phyloP scores from a whole-genome alignment of 1,140 invertebrate species.

The Drosophila neocordata region DNA sequence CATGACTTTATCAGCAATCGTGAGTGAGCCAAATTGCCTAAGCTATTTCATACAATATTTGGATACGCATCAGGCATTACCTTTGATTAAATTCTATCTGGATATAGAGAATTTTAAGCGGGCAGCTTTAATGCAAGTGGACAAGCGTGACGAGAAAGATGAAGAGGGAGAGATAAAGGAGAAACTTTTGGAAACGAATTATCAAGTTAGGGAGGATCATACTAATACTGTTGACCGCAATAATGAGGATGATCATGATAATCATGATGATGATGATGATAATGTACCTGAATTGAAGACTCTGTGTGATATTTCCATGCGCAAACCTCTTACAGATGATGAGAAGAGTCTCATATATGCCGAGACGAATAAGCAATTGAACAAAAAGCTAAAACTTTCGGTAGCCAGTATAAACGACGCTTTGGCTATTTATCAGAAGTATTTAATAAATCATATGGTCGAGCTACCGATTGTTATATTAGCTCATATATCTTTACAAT shows the following conservation, averaged over 20 bases:
- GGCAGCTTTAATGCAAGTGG: constrained; percentile 46
- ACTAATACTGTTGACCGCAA: too few relatives aligned
- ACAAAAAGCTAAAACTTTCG: constrained; percentile 39
- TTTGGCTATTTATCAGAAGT: constrained; percentile 84
- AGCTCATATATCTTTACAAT: constrained; percentile 82
- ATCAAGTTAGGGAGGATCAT: not conserved
- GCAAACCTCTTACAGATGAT: constrained; percentile 79
- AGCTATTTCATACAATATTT: constrained; percentile 90
- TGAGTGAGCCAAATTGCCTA: constrained; percentile 88
- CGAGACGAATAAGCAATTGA: constrained; percentile 74
- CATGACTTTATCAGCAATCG: constrained; percentile 86
- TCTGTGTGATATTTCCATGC: constrained; percentile 77
- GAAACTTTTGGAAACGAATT: constrained; percentile 6
- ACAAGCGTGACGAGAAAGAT: constrained; percentile 2
- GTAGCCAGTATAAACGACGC: constrained; percentile 82
- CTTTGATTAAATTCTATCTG: constrained; percentile 88
- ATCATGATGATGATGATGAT: constrained; percentile 38
- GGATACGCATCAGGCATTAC: constrained; percentile 85
- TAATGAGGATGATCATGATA: not conserved
- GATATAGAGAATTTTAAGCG: constrained; percentile 87
- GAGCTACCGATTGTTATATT: constrained; percentile 82
- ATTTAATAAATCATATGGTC: constrained; percentile 82
- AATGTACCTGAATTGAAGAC: constrained; percentile 82
- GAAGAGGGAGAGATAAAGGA: not conserved
- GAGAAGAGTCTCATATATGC: constrained; percentile 81